Percentiles rank a stretch among this genome's conserved stretches.
These are phyloP conservation scores for Apotomis betuletana DNA, from an alignment of 2,888 invertebrate genomes.

Conservation along the genomic window DNA sequence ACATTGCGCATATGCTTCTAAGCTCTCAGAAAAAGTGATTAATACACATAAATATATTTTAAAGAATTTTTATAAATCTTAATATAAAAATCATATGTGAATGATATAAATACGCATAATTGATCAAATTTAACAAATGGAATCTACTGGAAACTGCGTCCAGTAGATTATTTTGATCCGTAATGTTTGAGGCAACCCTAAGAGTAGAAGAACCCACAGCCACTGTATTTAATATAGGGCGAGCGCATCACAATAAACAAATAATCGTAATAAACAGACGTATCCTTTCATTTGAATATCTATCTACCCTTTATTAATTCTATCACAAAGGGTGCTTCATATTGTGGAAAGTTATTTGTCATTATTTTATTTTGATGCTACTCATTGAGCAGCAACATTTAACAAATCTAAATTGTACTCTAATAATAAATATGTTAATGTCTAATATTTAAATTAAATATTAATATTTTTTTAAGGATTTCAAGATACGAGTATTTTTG, in stretches of 20 bases:
- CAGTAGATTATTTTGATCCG: background rate
- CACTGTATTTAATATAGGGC: slow-evolving; percentile 44
- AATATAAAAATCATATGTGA: background rate
- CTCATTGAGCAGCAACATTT: background rate
- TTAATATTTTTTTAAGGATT: no score
- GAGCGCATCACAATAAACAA: slow-evolving; percentile 43
- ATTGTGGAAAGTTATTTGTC: slow-evolving; percentile 19
- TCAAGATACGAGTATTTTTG: no score
- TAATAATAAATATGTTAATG: no score
- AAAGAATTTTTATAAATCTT: no score
- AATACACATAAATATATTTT: no score
- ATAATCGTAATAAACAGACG: slow-evolving; percentile 42
- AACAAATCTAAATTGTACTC: no score
- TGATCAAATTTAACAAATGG: background rate
- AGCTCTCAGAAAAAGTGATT: no score
- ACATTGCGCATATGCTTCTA: no score
- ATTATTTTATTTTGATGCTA: slow-evolving; percentile 22
- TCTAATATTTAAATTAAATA: no score
- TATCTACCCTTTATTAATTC: slow-evolving; percentile 41
- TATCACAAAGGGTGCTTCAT: slow-evolving; percentile 30
- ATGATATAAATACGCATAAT: background rate
- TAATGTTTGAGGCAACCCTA: slow-evolving; percentile 26
- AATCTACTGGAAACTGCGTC: no score
- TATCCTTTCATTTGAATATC: slow-evolving; percentile 40
- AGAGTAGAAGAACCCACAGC: slow-evolving; percentile 39